A percentile compares a stretch with the other conserved stretches of the same genome.
phyloP scores from a whole-genome alignment of 2,113 vertebrate genomes.

The Cairina moschata region DNA sequence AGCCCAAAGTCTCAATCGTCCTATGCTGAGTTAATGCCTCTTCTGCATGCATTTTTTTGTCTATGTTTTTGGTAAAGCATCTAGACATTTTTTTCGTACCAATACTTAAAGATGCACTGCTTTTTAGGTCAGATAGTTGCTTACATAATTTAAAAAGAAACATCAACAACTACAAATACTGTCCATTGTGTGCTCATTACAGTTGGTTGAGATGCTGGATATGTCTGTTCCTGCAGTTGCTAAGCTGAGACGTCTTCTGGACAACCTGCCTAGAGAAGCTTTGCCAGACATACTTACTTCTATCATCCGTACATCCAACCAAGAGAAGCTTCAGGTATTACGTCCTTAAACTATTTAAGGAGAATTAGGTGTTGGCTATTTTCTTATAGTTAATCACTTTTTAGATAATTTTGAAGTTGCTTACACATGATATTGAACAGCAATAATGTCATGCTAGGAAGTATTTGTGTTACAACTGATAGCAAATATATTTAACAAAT shows the following conservation, averaged over 20 bases:
- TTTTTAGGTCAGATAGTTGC: neutral
- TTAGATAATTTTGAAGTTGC: neutral
- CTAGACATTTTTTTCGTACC: neutral
- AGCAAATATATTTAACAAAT: neutral
- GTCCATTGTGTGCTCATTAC: neutral
- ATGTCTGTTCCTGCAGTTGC: conserved; percentile 95
- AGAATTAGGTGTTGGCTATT: neutral
- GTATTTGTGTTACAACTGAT: neutral
- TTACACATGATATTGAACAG: neutral
- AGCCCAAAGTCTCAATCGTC: neutral
- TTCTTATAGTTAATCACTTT: neutral
- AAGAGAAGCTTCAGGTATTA: conserved; percentile 95
- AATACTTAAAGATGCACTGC: neutral
- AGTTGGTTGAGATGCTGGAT: conserved; percentile 97
- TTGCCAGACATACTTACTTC: conserved; percentile 93
- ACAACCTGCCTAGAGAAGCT: conserved; percentile 91
- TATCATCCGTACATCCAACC: conserved; percentile 94
- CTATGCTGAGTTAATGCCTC: neutral
- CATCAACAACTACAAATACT: neutral
- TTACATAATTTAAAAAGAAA: neutral
- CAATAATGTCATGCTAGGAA: neutral
- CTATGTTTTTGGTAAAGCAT: neutral
- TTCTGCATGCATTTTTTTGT: neutral
- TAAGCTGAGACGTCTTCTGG: conserved; percentile 90
- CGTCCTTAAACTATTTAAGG: neutral